These are phyloP conservation scores for Pterocles gutturalis DNA, from an alignment of 2,113 vertebrate species.

Conservation along the genomic window DNA sequence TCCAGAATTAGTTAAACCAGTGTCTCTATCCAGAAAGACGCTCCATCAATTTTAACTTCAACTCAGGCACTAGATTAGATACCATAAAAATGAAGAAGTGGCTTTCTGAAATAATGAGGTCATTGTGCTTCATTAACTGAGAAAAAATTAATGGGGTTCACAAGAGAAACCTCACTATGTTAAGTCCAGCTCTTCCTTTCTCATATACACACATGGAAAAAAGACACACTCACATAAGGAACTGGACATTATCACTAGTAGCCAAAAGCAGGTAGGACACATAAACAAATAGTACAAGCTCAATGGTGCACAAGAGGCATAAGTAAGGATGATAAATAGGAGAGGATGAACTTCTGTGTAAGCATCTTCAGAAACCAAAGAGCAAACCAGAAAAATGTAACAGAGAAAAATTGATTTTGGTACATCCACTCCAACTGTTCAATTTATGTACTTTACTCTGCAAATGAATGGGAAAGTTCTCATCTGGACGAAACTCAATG, in stretches of 20 bases:
- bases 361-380: background rate
- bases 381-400: background rate
- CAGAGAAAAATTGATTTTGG: accelerated
- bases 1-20: background rate
- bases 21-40: background rate
- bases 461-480: background rate
- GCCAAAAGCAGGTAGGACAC: background rate
- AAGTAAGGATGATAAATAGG: background rate
- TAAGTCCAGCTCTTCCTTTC: background rate
- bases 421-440: too few species aligned
- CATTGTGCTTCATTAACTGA: background rate
- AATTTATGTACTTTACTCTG: accelerated
- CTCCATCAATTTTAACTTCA: background rate
- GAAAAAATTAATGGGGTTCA: background rate
- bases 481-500: background rate
- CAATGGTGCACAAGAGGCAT: accelerated
- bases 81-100: background rate
- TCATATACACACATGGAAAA: background rate
- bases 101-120: background rate
- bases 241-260: background rate
- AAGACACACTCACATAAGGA: background rate
- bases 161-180: background rate
- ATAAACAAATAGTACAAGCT: background rate
- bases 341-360: background rate
- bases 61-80: background rate